These are phyloP conservation scores for Pempheris klunzingeri DNA, from an alignment of 2,797 vertebrate genomes.

Conservation along the genomic window DNA sequence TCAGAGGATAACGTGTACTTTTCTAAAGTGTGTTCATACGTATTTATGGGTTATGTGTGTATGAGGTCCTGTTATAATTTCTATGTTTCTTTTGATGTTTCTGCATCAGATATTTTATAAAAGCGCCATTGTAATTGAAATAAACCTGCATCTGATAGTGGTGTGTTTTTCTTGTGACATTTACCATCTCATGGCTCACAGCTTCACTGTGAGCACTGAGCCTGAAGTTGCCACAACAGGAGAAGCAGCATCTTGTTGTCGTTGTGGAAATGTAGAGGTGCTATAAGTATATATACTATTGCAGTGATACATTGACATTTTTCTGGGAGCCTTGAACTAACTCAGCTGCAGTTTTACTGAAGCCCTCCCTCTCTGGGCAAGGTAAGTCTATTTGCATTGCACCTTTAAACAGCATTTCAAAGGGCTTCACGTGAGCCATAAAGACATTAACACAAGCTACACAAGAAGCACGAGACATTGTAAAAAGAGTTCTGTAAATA, in stretches of 20 bases:
- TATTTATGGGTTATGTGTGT: conserved; percentile 78
- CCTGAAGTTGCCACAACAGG: background rate
- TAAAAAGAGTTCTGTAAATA: too few relatives aligned
- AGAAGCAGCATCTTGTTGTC: background rate
- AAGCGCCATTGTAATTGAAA: conserved; percentile 77
- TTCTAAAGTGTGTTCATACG: conserved; percentile 76
- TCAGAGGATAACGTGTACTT: conserved; percentile 69
- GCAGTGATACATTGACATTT: too few relatives aligned
- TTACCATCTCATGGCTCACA: conserved; percentile 4
- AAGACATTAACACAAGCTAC: background rate
- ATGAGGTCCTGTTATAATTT: conserved; percentile 70
- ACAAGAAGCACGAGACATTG: background rate
- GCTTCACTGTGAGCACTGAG: too few relatives aligned
- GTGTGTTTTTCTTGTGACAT: conserved; percentile 7
- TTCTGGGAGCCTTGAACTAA: background rate
- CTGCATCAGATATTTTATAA: conserved; percentile 82
- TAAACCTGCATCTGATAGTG: conserved; percentile 59
- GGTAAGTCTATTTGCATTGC: background rate
- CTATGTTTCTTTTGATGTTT: conserved; percentile 79
- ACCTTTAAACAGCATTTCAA: background rate
- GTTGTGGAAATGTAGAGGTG: background rate
- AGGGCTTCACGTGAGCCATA: background rate
- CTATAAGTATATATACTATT: background rate
- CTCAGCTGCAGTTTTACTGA: background rate
- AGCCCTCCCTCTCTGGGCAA: too few relatives aligned